Evolutionary conservation across 2,888 invertebrate genomes (phyloP), one percentile per base, ranked within the genome.

Genomic region (Abscondita cerata): DNA sequence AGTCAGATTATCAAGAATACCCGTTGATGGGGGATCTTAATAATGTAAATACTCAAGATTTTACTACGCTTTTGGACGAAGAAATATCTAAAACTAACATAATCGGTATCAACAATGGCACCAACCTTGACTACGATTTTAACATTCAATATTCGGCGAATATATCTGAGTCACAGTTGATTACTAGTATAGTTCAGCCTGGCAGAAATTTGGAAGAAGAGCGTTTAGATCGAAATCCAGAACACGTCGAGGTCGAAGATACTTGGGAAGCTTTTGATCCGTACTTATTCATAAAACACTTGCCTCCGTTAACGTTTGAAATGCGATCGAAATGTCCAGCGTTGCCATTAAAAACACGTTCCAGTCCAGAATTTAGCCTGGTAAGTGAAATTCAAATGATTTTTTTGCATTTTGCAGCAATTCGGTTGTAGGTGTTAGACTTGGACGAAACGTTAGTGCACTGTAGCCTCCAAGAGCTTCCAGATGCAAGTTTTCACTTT

Each of bases 401-500:
- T 25, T 4, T 25, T 25, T 25, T 25, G 25, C 25, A 25, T 4
- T 4, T 25, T 4, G 25, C 25, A 25, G 4, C 6, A 6, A 4
- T 25, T 25, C 6, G 6, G 25, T 25, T 25, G 2, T 25, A 89
- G 89, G 80, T 84, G 12, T 68, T 84, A 47, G 88, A 88, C 72
- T 75, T 89, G 65, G 97, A 98, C 80, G 97, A 98, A 82, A 98
- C 97, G 0, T 81, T 98, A 73, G 97, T 97, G 1, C 97, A 97
- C 78, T 97, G 97, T 80, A 95, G 95, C 71, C 85, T 97, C 1
- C 93, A 93, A 72, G 95, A 95, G 81, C 81, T 97, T 59, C 89
- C 93, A 0, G 96, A 96, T 78, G 96, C 96, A 0, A 92, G 94
- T 71, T 94, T 97, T 81, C 90, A 93, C 68, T 97, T 98, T 81